Evolutionary conservation across 2,797 vertebrate species (phyloP).

Genomic region (Malurus splendens): DNA sequence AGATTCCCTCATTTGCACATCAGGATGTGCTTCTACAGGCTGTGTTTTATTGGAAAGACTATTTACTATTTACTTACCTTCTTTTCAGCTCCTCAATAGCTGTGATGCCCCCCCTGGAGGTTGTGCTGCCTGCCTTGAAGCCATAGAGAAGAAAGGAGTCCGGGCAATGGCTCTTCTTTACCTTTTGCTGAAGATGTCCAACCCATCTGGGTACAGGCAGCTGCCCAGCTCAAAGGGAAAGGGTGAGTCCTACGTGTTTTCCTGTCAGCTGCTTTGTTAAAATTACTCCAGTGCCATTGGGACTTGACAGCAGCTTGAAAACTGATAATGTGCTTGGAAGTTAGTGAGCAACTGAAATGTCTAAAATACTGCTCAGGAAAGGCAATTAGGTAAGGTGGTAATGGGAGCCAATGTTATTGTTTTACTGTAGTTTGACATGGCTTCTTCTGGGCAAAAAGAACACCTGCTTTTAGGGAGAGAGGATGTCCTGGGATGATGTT

Average conservation of each 20-base stretch:
- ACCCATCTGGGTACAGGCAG: not conserved
- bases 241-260: not conserved
- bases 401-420: not conserved
- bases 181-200: slow-evolving; percentile 21
- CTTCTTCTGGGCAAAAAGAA: not conserved
- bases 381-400: not conserved
- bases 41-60: not conserved
- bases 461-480: not conserved
- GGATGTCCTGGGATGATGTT: not conserved
- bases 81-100: slow-evolving; percentile 33
- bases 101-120: not conserved
- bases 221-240: slow-evolving; percentile 52
- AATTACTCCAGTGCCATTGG: not conserved
- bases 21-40: not conserved
- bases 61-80: not conserved
- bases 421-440: not conserved
- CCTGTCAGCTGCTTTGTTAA: not conserved
- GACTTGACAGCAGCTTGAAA: not conserved
- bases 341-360: not conserved
- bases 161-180: slow-evolving; percentile 33
- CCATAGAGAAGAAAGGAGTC: slow-evolving; percentile 1
- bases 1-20: not conserved
- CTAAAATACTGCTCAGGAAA: not conserved
- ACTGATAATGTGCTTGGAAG: not conserved
- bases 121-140: slow-evolving; percentile 13